Evolutionary conservation across 2,888 invertebrate genomes (phyloP), one percentile per base, ranked within the genome.

Genomic region (Sialis lutaria): DNA sequence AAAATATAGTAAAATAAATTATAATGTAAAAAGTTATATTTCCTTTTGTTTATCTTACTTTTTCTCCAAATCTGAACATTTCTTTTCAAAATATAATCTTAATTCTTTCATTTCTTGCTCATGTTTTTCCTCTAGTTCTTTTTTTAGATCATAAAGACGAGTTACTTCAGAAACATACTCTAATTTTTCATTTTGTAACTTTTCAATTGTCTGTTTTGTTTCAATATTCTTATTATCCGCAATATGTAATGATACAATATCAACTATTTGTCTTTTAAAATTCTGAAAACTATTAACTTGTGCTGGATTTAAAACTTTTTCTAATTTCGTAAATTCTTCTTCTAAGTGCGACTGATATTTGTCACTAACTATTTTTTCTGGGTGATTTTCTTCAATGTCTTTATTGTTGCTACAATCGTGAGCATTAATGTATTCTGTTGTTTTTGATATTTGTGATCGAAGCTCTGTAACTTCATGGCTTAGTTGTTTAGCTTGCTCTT

Each of bases 61-160:
- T 57, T 83, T 81, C 58, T 84, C 84, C 63, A 87, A 72, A 55
- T 86, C 83, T 1, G 78, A 72, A 58, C 85, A 87, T 58, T 84
- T 85, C 57, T 79, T 73, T 57, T 87, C 87, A 58, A 85, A 87
- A 57, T 86, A 87, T 7, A 75, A 81, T 42, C 86, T 69, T 46
- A 87, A 61, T 57, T 85, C 79, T 60, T 84, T 84, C 78, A 87
- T 79, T 60, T 87, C 82, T 51, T 75, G 76, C 34, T 77, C 70
- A 63, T 87, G 84, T 55, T 77, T 77, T 5, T 64, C 58, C 47
- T 77, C 75, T 32, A 83, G 61, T 55, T 82, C 82, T 32, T 68
- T 62, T 46, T 72, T 67, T 40, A 79, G 61, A 40, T 74, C 74
- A 50, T 72, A 65, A 33, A 79, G 55, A 40, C 65, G 65, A 22